Conservation (phyloP, 2,113 vertebrate species). For the rabbit (Oryctolagus cuniculus) region mOryCun1.1 NC_091443.1:90661001-90661500, state of each 20-base stretch:
- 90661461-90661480: background rate
- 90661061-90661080: no score
- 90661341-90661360: background rate
- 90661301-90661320: background rate
- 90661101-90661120: no score
- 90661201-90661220: conserved; percentile 25
- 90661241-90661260: background rate
- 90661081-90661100: no score
- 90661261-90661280: background rate
- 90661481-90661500: background rate
- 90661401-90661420: background rate
- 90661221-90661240: background rate
- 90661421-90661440: background rate
- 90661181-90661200: no score
- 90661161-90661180: no score
- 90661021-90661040: no score
- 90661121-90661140: no score
- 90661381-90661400: background rate
- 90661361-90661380: conserved; percentile 29
- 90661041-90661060: no score
- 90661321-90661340: background rate
- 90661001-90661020: no score
- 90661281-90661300: background rate
- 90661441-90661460: background rate
- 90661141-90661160: no score